Base-by-base conservation (phyloP, 1,140 invertebrate species). In the Coelopa frigida region DNA sequence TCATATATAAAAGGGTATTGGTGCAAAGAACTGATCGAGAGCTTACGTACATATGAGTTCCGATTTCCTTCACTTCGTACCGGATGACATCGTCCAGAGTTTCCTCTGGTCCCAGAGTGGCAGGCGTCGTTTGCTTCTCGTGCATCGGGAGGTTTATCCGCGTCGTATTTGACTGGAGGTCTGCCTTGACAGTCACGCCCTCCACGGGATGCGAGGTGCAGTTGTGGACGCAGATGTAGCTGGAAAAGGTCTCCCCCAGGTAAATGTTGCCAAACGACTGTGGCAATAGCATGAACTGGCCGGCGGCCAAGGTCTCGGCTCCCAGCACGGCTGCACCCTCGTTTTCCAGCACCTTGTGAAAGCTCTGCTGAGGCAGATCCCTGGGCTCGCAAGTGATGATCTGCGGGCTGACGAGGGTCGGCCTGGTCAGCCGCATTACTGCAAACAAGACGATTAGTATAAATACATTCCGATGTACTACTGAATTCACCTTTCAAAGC, bases 31-130 rank as follows among this genome's bases (percentile, higher is more conserved):
- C 18, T 23, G 37, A 5, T 44, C n/a, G 8, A 22, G 10, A 29
- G 8, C 22, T 22, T 45, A 62, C 78, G 73, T 76, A 92, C 83
- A 98, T 95, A 61, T 98, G 94, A 35, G 89, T 92, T 23, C 94
- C 94, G 57, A 94, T 84, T 77, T 98, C 95, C 74, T 96, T 98
- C 5, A 98, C 92, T 80, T 98, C 94, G 75, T 98, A 92, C 65
- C 93, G 86, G 62, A 98, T 94, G 14, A 98, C 87, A 74, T 94
- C 84, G 74, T 95, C 92, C 12, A 97, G 77, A 17, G 88, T 95
- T 59, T 86, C 79, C 59, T 89, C 84, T n/a, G 89, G 82, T 44
- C 77, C 73, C 21, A 97, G 73, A 35, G 81, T 75, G 58, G 78
- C 77, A 23, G 80, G 71, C 52, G 78, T 80, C 14, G 77, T 74